Evolutionary conservation across 1,140 invertebrate genomes (phyloP).

Genomic region (Delia radicum): DNA sequence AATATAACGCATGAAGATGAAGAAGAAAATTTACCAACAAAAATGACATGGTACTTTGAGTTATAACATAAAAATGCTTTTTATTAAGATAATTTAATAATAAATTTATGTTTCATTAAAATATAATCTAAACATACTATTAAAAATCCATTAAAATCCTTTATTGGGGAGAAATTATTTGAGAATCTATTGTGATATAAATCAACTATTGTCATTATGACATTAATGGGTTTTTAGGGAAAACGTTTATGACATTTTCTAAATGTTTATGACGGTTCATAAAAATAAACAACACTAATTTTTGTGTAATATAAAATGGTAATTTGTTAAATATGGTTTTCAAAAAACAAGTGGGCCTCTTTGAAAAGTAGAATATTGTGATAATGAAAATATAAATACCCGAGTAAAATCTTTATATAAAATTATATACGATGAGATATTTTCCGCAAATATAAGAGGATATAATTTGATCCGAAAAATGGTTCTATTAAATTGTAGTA

Average conservation of each 20-base stretch:
- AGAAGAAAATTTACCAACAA: no score
- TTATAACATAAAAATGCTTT: not conserved
- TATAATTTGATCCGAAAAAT: no score
- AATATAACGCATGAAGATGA: no score
- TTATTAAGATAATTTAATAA: not conserved
- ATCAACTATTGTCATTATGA: not conserved
- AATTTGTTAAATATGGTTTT: not conserved
- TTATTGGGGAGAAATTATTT: not conserved
- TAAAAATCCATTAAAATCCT: not conserved
- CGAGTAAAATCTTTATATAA: no score
- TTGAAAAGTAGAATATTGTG: no score
- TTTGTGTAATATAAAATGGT: not conserved
- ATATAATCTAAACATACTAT: not conserved
- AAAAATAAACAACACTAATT: constrained; percentile 2
- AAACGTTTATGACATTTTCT: not conserved
- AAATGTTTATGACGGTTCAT: not conserved
- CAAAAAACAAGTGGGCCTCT: not conserved
- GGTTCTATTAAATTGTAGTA: no score
- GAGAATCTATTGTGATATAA: not conserved
- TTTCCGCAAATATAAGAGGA: no score
- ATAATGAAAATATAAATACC: no score
- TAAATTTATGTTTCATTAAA: not conserved
- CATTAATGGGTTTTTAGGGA: not conserved
- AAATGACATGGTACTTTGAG: no score
- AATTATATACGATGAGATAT: no score